A percentile compares a stretch with the other conserved stretches of the same genome.
Conservation (phyloP, 1,140 invertebrate genomes). For the Heliconius hermathena region DNA sequence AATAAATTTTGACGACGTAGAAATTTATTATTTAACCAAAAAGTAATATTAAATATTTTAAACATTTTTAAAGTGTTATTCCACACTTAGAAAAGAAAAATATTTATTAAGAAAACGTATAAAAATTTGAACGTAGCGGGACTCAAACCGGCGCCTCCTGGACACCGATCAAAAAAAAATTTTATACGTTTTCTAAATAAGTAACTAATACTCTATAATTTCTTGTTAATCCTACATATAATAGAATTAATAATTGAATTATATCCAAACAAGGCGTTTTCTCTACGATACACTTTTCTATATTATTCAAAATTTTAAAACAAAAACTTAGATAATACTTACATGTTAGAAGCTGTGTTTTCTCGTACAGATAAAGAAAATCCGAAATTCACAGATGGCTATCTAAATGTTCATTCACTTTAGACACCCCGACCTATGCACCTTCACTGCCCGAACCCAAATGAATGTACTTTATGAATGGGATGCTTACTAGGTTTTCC, state of each 20-base stretch:
- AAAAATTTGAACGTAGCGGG: no score
- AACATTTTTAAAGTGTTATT: no score
- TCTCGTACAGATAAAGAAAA: slow-evolving; percentile 27
- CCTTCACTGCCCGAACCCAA: slow-evolving; percentile 62
- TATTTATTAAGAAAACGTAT: no score
- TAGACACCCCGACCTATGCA: slow-evolving; percentile 48
- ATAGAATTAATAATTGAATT: background rate
- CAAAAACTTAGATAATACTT: slow-evolving; percentile 26
- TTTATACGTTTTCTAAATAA: no score
- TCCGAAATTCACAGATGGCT: slow-evolving; percentile 37
- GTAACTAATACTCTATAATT: background rate
- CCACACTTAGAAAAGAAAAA: no score
- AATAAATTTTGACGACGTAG: background rate
- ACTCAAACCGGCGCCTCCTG: no score
- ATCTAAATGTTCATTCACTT: slow-evolving; percentile 46
- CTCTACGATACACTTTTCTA: background rate
- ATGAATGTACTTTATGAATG: slow-evolving; percentile 79
- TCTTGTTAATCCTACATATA: background rate
- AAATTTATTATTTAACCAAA: background rate
- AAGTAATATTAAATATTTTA: background rate
- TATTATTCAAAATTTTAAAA: background rate
- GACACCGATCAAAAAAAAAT: no score
- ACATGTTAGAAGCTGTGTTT: slow-evolving; percentile 40
- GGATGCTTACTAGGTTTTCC: slow-evolving; percentile 62
- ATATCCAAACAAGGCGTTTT: background rate